phyloP scores from a whole-genome alignment of 2,888 invertebrate genomes.

The Cantharis rufa region DNA sequence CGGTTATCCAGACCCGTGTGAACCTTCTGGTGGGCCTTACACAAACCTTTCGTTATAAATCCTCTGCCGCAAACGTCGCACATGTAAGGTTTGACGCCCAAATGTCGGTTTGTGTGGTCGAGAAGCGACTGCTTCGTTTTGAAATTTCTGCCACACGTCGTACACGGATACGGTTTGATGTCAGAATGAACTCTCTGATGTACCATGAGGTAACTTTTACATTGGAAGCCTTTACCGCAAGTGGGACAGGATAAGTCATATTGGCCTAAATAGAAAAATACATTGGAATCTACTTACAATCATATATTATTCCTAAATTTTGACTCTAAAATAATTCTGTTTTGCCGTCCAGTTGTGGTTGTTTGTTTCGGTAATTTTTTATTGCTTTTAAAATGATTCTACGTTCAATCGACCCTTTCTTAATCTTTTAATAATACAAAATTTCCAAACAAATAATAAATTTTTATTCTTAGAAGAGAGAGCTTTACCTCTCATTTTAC shows the following conservation, averaged over 20 bases:
- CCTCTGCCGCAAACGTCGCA: slow-evolving; percentile 64
- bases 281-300: neutral
- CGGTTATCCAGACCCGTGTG: slow-evolving; percentile 64
- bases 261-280: slow-evolving; percentile 50
- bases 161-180: slow-evolving; percentile 62
- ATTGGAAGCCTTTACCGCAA: slow-evolving; percentile 66
- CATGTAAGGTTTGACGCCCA: slow-evolving; percentile 63
- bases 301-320: no score
- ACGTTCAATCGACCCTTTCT: no score
- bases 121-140: slow-evolving; percentile 64
- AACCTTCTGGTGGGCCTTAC: slow-evolving; percentile 63
- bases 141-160: slow-evolving; percentile 62
- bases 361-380: no score
- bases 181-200: slow-evolving; percentile 66
- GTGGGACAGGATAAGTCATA: slow-evolving; percentile 62
- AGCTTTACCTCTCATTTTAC: no score
- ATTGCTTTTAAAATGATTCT: no score
- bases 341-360: no score
- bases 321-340: no score
- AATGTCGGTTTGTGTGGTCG: slow-evolving; percentile 64
- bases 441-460: no score
- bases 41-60: slow-evolving; percentile 65
- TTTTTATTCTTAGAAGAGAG: no score
- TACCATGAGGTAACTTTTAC: slow-evolving; percentile 64
- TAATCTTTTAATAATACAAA: no score